A percentile compares a stretch with the other conserved stretches of the same genome.
These are phyloP conservation scores for Axis porcinus DNA, from an alignment of 2,113 vertebrate genomes.

Conservation along the genomic window DNA sequence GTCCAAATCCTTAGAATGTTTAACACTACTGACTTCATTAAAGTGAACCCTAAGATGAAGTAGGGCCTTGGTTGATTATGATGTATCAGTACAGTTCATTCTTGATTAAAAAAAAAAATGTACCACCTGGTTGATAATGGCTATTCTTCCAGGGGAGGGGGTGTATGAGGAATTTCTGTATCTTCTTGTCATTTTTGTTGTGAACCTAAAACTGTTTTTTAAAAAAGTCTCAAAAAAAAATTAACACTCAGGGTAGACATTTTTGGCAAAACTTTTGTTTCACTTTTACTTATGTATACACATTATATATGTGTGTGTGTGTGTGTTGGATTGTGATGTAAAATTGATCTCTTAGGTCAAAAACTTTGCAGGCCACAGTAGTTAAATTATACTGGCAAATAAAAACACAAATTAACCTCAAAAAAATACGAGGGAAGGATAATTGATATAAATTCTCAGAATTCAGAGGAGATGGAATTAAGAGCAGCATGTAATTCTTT, in stretches of 20 bases:
- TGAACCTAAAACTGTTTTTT: neutral
- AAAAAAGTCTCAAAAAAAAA: neutral
- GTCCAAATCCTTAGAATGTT: neutral
- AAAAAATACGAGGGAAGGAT: neutral
- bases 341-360: neutral
- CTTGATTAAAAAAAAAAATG: neutral
- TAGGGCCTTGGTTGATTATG: neutral
- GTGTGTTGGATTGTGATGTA: neutral
- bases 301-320: neutral
- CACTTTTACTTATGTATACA: neutral
- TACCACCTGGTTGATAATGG: neutral
- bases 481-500: neutral
- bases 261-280: neutral
- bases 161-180: neutral
- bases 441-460: neutral
- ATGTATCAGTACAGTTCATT: neutral
- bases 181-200: neutral
- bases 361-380: neutral
- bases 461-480: neutral
- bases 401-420: neutral
- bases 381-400: neutral
- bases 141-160: neutral
- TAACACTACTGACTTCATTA: neutral
- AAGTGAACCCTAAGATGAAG: neutral
- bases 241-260: neutral